These are phyloP conservation scores for Drosophila subquinaria DNA, from an alignment of 2,888 invertebrate species.

Conservation along the genomic window DNA sequence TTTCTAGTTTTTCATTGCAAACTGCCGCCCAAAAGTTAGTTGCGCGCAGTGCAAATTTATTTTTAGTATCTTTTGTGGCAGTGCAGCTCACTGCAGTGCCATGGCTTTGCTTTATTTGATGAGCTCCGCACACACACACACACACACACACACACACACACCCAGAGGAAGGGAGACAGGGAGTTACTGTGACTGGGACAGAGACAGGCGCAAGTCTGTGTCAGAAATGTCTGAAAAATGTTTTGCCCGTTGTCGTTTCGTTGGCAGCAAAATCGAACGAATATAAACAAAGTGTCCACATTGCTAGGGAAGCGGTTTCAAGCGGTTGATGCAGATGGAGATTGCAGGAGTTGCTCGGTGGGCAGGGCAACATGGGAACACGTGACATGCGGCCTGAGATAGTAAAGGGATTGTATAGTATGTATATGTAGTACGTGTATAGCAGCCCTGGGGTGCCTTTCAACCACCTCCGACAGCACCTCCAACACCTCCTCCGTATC, in stretches of 20 bases:
- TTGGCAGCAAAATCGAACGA: slow-evolving; percentile 78
- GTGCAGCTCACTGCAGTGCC: slow-evolving; percentile 59
- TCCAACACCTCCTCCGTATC: not conserved
- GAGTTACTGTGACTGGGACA: slow-evolving; percentile 44
- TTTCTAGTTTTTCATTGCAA: slow-evolving; percentile 15
- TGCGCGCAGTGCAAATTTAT: slow-evolving; percentile 63
- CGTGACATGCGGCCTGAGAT: slow-evolving; percentile 61
- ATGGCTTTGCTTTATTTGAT: slow-evolving; percentile 57
- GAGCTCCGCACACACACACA: slow-evolving; percentile 32
- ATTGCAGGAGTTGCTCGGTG: slow-evolving; percentile 11
- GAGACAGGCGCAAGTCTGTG: slow-evolving; percentile 61
- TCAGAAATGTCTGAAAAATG: slow-evolving; percentile 71
- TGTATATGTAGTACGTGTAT: not conserved
- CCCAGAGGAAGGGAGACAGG: slow-evolving; percentile 9
- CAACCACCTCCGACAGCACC: not conserved
- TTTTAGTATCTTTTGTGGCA: slow-evolving; percentile 63
- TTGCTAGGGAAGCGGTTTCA: slow-evolving; percentile 2
- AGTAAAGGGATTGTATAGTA: slow-evolving; percentile 51
- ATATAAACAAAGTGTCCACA: slow-evolving; percentile 71
- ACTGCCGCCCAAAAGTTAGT: slow-evolving; percentile 35
- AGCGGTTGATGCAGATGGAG: not conserved
- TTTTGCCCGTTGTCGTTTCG: slow-evolving; percentile 61
- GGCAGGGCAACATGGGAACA: slow-evolving; percentile 21
- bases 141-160: slow-evolving; percentile 19
- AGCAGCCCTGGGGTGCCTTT: slow-evolving; percentile 17